Percentiles rank a stretch among this genome's conserved stretches.
These are phyloP conservation scores for Heterodera schachtii DNA, from an alignment of 1,140 invertebrate genomes.

Conservation along the genomic window DNA sequence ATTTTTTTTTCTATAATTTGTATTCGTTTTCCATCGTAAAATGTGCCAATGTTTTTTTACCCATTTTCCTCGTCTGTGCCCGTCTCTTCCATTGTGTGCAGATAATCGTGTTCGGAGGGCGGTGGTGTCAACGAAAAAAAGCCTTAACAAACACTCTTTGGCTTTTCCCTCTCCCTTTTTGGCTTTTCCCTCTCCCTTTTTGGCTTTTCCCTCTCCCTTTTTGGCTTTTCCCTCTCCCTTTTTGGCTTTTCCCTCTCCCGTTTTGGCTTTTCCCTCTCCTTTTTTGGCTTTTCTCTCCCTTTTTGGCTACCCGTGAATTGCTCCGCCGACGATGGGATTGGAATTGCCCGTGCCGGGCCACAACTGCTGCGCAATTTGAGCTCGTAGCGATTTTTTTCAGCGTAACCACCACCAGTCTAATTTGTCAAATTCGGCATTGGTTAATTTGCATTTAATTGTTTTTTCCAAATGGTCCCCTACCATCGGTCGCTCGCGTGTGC, in stretches of 20 bases:
- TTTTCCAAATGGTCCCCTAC: background rate
- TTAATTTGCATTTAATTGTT: background rate
- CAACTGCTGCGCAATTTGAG: constrained; percentile 37
- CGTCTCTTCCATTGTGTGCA: constrained; percentile 3
- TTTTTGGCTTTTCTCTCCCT: too few relatives aligned
- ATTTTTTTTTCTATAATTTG: background rate
- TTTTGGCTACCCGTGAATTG: constrained; percentile 23
- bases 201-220: too few relatives aligned
- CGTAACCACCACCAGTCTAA: background rate
- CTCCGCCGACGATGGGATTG: constrained; percentile 13
- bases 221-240: too few relatives aligned
- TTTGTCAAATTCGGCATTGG: background rate
- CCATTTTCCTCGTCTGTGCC: constrained; percentile 12
- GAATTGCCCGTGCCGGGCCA: constrained; percentile 37
- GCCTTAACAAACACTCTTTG: constrained; percentile 8
- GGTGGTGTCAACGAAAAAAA: constrained; percentile 38
- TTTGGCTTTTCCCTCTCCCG: background rate
- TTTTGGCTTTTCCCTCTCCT: too few relatives aligned
- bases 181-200: too few relatives aligned
- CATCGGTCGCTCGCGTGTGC: constrained; percentile 13
- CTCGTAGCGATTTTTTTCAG: constrained; percentile 28
- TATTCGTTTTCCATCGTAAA: background rate
- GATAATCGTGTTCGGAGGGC: constrained; percentile 45
- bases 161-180: too few relatives aligned
- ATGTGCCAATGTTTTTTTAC: background rate